Percentiles rank a stretch among this genome's conserved stretches.
These are phyloP conservation scores for Drosophila fungiperda DNA, from an alignment of 2,888 invertebrate species.

Conservation along the genomic window DNA sequence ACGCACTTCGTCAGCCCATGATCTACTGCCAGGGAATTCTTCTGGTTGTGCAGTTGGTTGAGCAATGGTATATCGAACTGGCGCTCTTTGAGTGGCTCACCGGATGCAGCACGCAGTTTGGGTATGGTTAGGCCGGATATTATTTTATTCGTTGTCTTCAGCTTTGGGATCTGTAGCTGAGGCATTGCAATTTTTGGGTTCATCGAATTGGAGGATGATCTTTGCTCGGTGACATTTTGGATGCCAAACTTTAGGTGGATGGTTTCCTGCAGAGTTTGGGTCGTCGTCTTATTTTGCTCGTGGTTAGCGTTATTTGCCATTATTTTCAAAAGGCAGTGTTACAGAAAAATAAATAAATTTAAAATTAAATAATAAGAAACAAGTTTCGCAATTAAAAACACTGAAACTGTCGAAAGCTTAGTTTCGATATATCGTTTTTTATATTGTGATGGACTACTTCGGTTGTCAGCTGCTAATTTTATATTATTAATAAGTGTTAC, in stretches of 20 bases:
- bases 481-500: conserved; percentile 20
- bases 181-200: conserved; percentile 38
- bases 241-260: conserved; percentile 63
- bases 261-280: conserved; percentile 58
- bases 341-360: conserved; percentile 1
- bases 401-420: neutral
- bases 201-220: conserved; percentile 27
- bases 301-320: conserved; percentile 40
- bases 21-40: conserved; percentile 26
- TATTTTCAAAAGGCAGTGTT: conserved; percentile 8
- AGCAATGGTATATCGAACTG: conserved; percentile 60
- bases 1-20: conserved; percentile 37
- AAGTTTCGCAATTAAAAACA: neutral
- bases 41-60: conserved; percentile 35
- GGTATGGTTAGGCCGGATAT: conserved; percentile 56
- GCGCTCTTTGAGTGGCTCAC: conserved; percentile 16
- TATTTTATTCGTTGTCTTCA: neutral
- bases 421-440: conserved; percentile 27
- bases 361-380: conserved; percentile 13
- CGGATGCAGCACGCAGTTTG: conserved; percentile 35
- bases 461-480: conserved; percentile 6
- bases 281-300: conserved; percentile 27
- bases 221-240: conserved; percentile 35
- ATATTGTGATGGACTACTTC: conserved; percentile 15
- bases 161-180: conserved; percentile 48